Evolutionary conservation across 2,888 invertebrate genomes (phyloP), one percentile per base, ranked within the genome.

Genomic region (Panzeria rudis): DNA sequence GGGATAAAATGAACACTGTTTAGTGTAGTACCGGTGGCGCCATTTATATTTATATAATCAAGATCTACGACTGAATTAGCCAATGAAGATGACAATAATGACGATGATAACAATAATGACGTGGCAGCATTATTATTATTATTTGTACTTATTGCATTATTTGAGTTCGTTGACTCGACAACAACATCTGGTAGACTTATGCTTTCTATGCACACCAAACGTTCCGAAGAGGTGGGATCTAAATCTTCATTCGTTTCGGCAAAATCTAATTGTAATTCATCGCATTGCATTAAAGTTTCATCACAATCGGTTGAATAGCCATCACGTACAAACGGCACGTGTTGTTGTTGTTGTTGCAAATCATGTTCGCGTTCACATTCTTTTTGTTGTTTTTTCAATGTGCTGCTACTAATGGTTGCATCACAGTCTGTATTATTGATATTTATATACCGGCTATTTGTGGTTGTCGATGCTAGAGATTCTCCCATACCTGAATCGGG

Each of bases 121-220:
- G 84, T 59, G 54, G 59, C 77, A 61, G 68, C 72, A 54, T 73
- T 79, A 44, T 52, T 35, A 59, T 47, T 52, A 78, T 68, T 83
- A 81, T 81, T 79, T 71, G 78, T 61, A 68, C 25, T 85, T 59
- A 81, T 77, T 61, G 79, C 44, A 66, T 25, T 59, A 66, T 68
- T 69, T 23, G 80, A 72, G 79, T 66, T 89, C 87, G 92, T 91
- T 87, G 92, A 92, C 90, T 92, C 92, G 44, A 92, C 92, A 38
- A 92, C 92, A 86, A 92, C 92, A 87, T 92, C 92, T 86, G 92
- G 92, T 88, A 92, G 89, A 88, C 92, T 92, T 88, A 92, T 92
- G 88, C 92, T 92, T 89, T 92, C 92, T 86, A 92, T 92, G 87
- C 92, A 89, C 29, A 92, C 92, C 88, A 91, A 87, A 78, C 90